phyloP scores from a whole-genome alignment of 2,888 invertebrate species.

The Pardosa pseudoannulata region DNA sequence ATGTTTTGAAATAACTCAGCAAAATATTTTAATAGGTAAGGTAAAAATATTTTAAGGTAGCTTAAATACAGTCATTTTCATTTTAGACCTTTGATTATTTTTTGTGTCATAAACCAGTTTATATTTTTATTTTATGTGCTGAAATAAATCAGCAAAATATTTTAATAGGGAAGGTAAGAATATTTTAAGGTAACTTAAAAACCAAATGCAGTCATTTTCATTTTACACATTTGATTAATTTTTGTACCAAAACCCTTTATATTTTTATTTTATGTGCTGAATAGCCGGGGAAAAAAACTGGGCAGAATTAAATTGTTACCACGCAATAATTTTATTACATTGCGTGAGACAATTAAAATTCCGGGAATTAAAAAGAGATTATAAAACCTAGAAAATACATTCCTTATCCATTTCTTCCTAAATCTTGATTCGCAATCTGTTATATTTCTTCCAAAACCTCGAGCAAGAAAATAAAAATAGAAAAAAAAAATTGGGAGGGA shows the following conservation, averaged over 20 bases:
- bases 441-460: neutral
- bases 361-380: neutral
- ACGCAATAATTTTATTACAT: neutral
- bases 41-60: no score
- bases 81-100: no score
- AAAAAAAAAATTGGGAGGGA: neutral
- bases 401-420: neutral
- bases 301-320: neutral
- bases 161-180: no score
- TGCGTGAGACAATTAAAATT: conserved; percentile 7
- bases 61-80: no score
- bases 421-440: neutral
- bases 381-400: neutral
- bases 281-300: no score
- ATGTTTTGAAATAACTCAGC: no score
- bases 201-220: neutral
- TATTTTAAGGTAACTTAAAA: no score
- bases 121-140: no score
- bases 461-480: neutral
- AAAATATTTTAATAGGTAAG: no score
- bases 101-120: no score
- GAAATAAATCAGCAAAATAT: no score
- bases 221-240: neutral
- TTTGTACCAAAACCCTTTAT: neutral
- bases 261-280: neutral